These are phyloP conservation scores for Amia ocellicauda DNA, from an alignment of 2,113 vertebrate genomes.

Conservation along the genomic window DNA sequence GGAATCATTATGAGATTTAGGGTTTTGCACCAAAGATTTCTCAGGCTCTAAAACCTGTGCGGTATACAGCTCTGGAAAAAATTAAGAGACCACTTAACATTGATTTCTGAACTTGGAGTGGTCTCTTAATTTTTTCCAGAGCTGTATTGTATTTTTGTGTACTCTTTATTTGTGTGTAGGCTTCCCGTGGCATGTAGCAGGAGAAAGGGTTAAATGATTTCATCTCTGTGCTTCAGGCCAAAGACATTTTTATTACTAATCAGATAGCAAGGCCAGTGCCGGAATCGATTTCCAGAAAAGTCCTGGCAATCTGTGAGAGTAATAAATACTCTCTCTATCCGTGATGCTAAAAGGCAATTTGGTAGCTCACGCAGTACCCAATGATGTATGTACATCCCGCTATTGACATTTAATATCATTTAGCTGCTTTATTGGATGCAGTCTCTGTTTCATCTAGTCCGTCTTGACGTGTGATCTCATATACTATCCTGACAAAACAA, in stretches of 20 bases:
- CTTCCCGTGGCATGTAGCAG: too few relatives aligned
- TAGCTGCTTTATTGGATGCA: background rate
- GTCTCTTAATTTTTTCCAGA: too few relatives aligned
- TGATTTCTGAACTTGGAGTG: too few relatives aligned
- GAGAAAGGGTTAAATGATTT: background rate
- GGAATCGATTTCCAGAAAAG: constrained; percentile 1
- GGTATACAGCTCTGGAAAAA: too few relatives aligned
- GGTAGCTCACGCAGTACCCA: background rate
- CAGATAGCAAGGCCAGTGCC: background rate
- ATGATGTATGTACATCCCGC: background rate
- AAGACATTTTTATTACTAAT: background rate
- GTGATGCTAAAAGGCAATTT: constrained; percentile 1
- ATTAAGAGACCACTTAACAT: too few relatives aligned
- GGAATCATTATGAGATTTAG: too few relatives aligned
- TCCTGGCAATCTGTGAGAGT: background rate
- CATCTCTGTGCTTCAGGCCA: background rate
- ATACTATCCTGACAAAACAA: background rate
- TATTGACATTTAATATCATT: constrained; percentile 4
- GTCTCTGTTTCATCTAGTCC: background rate
- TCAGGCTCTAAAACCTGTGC: too few relatives aligned
- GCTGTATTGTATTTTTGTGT: too few relatives aligned
- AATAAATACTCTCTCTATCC: background rate
- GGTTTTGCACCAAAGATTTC: too few relatives aligned
- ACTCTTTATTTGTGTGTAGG: too few relatives aligned
- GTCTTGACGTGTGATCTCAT: background rate